phyloP scores from a whole-genome alignment of 2,113 vertebrate species.

The Hylia prasina region DNA sequence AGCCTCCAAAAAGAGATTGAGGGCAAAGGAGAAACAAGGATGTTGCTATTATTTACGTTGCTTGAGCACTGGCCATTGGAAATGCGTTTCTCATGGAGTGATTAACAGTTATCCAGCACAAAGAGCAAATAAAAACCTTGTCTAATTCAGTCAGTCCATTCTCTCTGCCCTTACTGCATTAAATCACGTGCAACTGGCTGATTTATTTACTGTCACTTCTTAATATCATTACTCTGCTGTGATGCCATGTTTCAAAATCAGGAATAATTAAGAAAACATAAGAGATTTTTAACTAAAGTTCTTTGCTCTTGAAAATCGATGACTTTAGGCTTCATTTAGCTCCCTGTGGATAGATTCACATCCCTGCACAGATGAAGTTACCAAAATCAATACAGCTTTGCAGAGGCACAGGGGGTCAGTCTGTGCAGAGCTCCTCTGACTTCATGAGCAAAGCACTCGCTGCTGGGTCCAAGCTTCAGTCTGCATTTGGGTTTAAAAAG shows the following conservation, averaged over 20 bases:
- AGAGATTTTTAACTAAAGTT: conserved; percentile 23
- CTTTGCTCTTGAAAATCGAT: neutral
- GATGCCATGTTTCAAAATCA: neutral
- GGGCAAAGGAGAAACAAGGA: conserved; percentile 36
- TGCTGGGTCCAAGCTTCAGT: neutral
- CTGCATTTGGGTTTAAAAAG: conserved; percentile 5
- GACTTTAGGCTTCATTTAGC: conserved; percentile 34
- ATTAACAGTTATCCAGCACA: conserved; percentile 43
- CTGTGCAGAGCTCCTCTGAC: conserved; percentile 25
- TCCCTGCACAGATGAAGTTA: conserved; percentile 46
- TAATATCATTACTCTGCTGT: neutral
- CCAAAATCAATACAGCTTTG: conserved; percentile 43
- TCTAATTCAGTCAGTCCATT: neutral
- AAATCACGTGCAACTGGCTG: neutral
- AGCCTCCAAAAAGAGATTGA: conserved; percentile 16
- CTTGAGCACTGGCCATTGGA: neutral
- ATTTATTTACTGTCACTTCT: neutral
- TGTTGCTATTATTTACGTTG: neutral
- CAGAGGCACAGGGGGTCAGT: conserved; percentile 1
- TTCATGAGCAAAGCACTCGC: conserved; percentile 2
- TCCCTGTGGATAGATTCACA: conserved; percentile 13
- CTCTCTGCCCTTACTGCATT: neutral
- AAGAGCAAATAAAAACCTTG: conserved; percentile 33
- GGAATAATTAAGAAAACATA: conserved; percentile 13
- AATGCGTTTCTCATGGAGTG: neutral